Percentiles rank a stretch among this genome's conserved stretches.
phyloP scores from a whole-genome alignment of 2,113 vertebrate genomes.

The Leptosomus discolor region DNA sequence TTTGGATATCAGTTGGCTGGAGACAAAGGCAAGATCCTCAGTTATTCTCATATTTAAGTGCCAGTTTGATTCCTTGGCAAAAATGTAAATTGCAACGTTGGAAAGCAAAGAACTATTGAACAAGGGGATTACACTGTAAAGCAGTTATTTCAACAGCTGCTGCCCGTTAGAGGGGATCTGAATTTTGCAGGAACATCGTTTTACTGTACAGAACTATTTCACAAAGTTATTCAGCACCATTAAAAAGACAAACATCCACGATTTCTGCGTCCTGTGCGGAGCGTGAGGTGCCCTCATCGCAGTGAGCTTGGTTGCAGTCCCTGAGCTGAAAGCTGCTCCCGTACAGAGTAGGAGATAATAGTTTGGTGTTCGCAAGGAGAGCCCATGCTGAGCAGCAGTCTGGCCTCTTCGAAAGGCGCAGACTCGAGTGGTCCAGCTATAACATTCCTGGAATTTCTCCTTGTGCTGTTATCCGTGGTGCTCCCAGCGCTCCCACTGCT shows the following conservation, averaged over 20 bases:
- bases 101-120: constrained; percentile 43
- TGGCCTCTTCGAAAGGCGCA: not conserved
- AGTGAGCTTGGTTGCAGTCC: not conserved
- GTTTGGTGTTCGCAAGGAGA: not conserved
- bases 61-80: constrained; percentile 52
- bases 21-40: constrained; percentile 26
- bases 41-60: constrained; percentile 41
- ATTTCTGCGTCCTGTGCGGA: not conserved
- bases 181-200: not conserved
- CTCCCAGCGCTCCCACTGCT: not conserved
- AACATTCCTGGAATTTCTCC: not conserved
- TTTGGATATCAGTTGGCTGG: constrained; percentile 50
- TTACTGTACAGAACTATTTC: not conserved
- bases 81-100: constrained; percentile 11
- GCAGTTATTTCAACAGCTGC: constrained; percentile 57
- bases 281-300: not conserved
- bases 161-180: not conserved
- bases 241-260: not conserved
- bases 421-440: not conserved
- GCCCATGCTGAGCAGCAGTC: not conserved
- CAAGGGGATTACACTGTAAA: constrained; percentile 45
- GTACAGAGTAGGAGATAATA: not conserved
- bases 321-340: not conserved
- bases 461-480: not conserved
- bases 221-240: not conserved